Evolutionary conservation across 2,113 vertebrate genomes (phyloP), one percentile per base, ranked within the genome.

Genomic region (Rhagologus leucostigma): DNA sequence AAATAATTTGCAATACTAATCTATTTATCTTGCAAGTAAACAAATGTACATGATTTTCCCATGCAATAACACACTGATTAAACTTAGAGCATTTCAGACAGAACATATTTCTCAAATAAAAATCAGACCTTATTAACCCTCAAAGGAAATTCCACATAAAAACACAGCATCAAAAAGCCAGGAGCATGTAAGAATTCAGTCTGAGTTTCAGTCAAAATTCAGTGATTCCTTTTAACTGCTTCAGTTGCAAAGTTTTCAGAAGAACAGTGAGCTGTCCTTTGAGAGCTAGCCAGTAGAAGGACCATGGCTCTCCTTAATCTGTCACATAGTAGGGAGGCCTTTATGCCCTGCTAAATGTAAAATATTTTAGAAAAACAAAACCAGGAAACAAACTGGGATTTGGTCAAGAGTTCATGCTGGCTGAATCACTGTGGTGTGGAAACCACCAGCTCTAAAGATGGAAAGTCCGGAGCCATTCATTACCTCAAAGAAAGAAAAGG

Each of bases 291-390:
- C 30, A 52, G 19, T 10, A n/a, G 60, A 83, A 85, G 70, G 27
- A 70, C 65, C 44, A 74, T 0, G 2, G 24, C 12, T 63, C 12
- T 89, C 47, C 29, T 64, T 76, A 62, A 10, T 33, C 27, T 6
- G 2, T 46, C 87, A 77, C 8, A 4, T 22, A 76, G 70, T 16
- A 79, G 39, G 24, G 56, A 91, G 55, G 75, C 63, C 68, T 60
- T 95, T 67, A 49, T 41, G 46, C 26, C 44, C 71, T 71, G 39
- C 20, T 87, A 89, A 87, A 88, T 64, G 49, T 55, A 85, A 96
- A 91, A 88, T 88, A 70, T 60, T 93, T 92, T n/a, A 89, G 85
- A 93, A 95, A 96, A 96, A 86, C 75, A 93, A 97, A 95, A 70
- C 7, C 84, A 93, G 84, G 87, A 96, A 96, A 93, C 50, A 70